These are phyloP conservation scores for Sitodiplosis mosellana DNA, from an alignment of 1,140 invertebrate genomes.

Conservation along the genomic window DNA sequence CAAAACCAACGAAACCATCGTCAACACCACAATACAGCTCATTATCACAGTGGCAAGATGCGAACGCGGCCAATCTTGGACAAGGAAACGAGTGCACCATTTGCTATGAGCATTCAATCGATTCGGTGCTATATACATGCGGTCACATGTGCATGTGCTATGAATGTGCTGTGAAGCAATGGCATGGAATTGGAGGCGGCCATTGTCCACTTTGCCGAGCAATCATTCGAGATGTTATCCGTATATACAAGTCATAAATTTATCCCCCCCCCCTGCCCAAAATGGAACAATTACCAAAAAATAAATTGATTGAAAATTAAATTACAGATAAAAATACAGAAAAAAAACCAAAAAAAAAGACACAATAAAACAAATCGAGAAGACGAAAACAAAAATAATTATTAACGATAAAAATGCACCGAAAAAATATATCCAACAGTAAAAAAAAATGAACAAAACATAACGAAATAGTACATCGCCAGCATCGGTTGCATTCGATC, in stretches of 20 bases:
- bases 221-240: conserved; percentile 83
- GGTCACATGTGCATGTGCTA: conserved; percentile 99
- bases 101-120: conserved; percentile 82
- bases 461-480: too few species aligned
- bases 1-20: conserved; percentile 9
- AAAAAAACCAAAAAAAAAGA: too few species aligned
- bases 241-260: conserved; percentile 74
- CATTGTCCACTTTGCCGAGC: conserved; percentile 89
- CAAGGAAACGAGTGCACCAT: conserved; percentile 70
- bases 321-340: too few species aligned
- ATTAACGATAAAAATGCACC: too few species aligned
- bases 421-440: too few species aligned
- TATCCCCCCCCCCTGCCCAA: too few species aligned
- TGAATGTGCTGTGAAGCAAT: conserved; percentile 82
- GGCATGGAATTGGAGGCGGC: conserved; percentile 70
- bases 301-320: too few species aligned
- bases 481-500: too few species aligned
- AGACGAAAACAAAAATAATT: too few species aligned
- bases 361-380: too few species aligned
- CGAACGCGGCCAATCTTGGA: conserved; percentile 25
- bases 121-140: conserved; percentile 89
- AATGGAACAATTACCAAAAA: too few species aligned
- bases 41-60: conserved; percentile 7
- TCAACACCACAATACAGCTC: conserved; percentile 14
- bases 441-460: too few species aligned